Evolutionary conservation across 2,113 vertebrate genomes (phyloP).

Genomic region (Pipra filicauda): DNA sequence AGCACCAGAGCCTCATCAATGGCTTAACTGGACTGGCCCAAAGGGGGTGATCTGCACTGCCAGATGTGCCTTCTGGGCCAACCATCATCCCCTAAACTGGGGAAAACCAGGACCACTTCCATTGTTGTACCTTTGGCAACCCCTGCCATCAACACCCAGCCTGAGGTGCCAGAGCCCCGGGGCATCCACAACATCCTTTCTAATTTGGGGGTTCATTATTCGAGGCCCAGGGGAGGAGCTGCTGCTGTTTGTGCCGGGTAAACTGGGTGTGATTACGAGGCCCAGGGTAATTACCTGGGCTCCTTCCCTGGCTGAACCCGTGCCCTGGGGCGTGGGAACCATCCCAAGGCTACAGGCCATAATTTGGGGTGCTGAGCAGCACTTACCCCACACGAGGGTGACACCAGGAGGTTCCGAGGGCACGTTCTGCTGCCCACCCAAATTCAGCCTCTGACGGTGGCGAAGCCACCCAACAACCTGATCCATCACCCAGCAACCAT

Average conservation of each 20-base stretch:
- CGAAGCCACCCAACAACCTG: not conserved
- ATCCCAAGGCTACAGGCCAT: fast-evolving
- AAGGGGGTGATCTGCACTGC: too few relatives aligned
- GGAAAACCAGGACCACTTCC: fast-evolving
- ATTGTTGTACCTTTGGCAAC: fast-evolving
- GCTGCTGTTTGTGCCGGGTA: not conserved
- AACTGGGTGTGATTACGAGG: not conserved
- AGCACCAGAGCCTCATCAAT: not conserved
- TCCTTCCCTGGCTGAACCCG: not conserved
- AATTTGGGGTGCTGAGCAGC: not conserved
- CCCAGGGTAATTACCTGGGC: fast-evolving
- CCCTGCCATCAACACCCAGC: fast-evolving
- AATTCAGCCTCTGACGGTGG: fast-evolving
- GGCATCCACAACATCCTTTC: fast-evolving
- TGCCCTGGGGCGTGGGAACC: fast-evolving
- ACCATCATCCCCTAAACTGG: not conserved
- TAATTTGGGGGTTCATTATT: not conserved
- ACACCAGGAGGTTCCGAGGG: not conserved
- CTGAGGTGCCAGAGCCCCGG: not conserved
- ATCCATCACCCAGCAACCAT: fast-evolving
- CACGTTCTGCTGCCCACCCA: not conserved
- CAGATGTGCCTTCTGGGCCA: not conserved
- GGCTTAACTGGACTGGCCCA: not conserved
- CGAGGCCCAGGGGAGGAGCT: not conserved
- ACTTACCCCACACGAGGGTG: not conserved